Evolutionary conservation across 23 tunicate species (phyloP), one percentile per base, ranked within the genome.

Genomic region (Ciona savignyi): DNA sequence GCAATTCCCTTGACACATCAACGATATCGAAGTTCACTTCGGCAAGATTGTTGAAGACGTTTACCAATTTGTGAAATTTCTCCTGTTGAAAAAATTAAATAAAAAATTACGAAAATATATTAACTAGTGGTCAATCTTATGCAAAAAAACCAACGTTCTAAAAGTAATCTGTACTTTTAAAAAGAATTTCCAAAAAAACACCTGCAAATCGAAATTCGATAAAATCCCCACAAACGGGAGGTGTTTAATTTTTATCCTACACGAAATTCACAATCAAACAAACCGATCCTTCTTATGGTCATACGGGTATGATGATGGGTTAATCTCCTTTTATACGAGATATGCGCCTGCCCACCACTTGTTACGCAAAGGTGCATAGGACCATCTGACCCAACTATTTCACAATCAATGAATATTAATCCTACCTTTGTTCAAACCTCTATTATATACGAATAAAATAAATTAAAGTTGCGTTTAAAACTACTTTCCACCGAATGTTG

Each of bases 11-110:
- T n/a, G 89, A 68, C 3, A 84, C 97, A 73, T 90, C 82, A 22
- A 83, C 97, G 27, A 79, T 74, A 51, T 90, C 90, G 63, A 90
- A 90, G 35, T 90, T 84, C 66, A 90, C 81, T 31, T 90, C 97
- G 33, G 78, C 76, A 21, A 90, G 73, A 31, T 68, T 51, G 75
- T 84, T 84, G 82, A 78, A 84, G 2, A 90, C 70, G 78, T 79
- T 69, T 48, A 90, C 74, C 70, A 90, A 33, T 64, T 83, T 78
- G 65, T 83, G 76, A 62, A 90, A 90, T 62, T 90, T 90, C 24
- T 90, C 97, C 97, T 90, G 63, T 6, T 70, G 56, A 22, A 15
- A 24, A 26, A 34, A 2, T 24, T 19, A 26, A 66, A 1, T 33
- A 29, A 29, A 66, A 66, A 34, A 1, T 20, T 34, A 27, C 70